Percentiles rank a stretch among this genome's conserved stretches.
Conservation (phyloP, 1,140 invertebrate genomes). For the Ceratosolen fusciceps region DNA sequence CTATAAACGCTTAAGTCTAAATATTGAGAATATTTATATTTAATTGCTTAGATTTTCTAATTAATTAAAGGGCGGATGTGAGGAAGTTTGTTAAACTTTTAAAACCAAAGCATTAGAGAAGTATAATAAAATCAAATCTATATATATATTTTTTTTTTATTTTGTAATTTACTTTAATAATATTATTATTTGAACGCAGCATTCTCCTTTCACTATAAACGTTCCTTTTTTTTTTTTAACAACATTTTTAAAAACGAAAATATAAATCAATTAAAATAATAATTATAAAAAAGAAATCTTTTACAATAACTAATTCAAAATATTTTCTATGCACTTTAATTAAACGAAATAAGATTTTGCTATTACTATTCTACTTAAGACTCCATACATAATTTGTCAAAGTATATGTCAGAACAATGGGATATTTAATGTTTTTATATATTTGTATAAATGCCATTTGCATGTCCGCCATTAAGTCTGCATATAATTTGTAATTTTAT, state of each 20-base stretch:
- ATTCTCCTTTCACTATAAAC: no score
- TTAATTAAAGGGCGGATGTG: conserved; percentile 29
- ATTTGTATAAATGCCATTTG: neutral
- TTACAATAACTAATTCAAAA: neutral
- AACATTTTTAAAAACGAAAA: conserved; percentile 17
- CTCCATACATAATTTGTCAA: no score
- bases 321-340: conserved; percentile 12
- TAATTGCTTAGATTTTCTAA: conserved; percentile 19
- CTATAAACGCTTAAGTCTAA: conserved; percentile 25
- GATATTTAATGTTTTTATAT: conserved; percentile 11
- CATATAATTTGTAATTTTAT: conserved; percentile 38
- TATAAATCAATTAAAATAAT: neutral
- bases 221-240: no score
- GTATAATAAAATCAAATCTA: conserved; percentile 13
- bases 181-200: neutral
- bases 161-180: conserved; percentile 1
- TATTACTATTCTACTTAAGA: conserved; percentile 7
- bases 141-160: conserved; percentile 25
- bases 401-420: neutral
- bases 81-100: conserved; percentile 9
- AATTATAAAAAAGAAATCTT: conserved; percentile 16
- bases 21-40: conserved; percentile 40
- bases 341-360: conserved; percentile 10
- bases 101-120: neutral
- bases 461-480: conserved; percentile 28